Percentiles rank a stretch among this genome's conserved stretches.
These are phyloP conservation scores for Dimorphilus gyrociliatus DNA, from an alignment of 2,888 invertebrate species.

Conservation along the genomic window DNA sequence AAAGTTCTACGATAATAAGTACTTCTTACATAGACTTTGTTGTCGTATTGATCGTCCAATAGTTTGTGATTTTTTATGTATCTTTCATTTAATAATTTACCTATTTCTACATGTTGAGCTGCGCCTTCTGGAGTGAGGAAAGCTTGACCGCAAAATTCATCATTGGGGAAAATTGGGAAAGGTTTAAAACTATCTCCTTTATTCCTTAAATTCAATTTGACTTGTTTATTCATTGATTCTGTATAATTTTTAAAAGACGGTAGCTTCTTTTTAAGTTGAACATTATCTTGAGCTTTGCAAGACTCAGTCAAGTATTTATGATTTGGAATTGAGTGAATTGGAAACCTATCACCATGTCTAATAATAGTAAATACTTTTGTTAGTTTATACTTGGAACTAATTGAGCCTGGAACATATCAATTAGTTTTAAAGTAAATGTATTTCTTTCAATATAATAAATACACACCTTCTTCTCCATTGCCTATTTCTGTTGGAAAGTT, in stretches of 20 bases:
- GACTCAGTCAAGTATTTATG: slow-evolving; percentile 51
- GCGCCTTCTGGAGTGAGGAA: slow-evolving; percentile 67
- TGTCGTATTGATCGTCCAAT: slow-evolving; percentile 23
- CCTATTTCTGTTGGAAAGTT: no score
- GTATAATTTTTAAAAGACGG: slow-evolving; percentile 6
- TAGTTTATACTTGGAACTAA: slow-evolving; percentile 15
- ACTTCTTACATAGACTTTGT: slow-evolving; percentile 48
- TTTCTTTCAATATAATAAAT: no score
- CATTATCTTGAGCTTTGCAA: slow-evolving; percentile 44
- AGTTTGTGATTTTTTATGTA: slow-evolving; percentile 29
- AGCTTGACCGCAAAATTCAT: slow-evolving; percentile 52
- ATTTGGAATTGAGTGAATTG: slow-evolving; percentile 62
- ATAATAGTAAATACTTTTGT: slow-evolving; percentile 42
- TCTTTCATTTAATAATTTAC: slow-evolving; percentile 44
- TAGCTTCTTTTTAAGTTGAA: slow-evolving; percentile 2
- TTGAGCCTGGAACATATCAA: no score
- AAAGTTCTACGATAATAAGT: slow-evolving; percentile 74
- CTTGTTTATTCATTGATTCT: slow-evolving; percentile 4
- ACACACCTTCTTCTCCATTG: no score
- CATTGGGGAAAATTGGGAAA: slow-evolving; percentile 22
- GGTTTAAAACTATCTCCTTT: no score
- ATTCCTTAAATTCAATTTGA: slow-evolving; percentile 40
- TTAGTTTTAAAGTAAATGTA: no score
- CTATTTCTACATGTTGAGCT: slow-evolving; percentile 62
- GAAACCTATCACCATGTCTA: slow-evolving; percentile 75